Conservation (phyloP, 92 coral and sea anemone species). For the Hydrozoanthus gracilis region DNA sequence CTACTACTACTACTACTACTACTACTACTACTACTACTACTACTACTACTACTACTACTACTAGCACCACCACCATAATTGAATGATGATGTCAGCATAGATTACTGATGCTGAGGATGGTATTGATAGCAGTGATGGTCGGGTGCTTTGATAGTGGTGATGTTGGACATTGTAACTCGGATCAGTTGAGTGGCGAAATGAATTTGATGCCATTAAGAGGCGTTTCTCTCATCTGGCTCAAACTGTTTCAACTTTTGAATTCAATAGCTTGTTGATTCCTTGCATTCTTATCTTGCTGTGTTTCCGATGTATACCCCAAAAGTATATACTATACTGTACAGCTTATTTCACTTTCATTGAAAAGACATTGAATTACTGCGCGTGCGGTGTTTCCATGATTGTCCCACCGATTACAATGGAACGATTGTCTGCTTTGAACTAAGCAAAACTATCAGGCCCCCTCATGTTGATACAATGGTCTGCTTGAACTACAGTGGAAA, state of each 20-base stretch:
- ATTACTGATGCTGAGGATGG: not conserved
- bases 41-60: not conserved
- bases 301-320: not conserved
- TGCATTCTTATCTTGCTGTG: not conserved
- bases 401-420: not conserved
- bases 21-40: not conserved
- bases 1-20: no score
- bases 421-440: not conserved
- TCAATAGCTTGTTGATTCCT: not conserved
- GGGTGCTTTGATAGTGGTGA: not conserved
- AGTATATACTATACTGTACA: not conserved
- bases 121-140: not conserved
- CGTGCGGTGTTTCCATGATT: not conserved
- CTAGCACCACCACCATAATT: not conserved
- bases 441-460: not conserved
- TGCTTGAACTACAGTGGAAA: not conserved
- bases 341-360: not conserved
- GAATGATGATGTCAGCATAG: not conserved
- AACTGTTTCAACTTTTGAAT: not conserved
- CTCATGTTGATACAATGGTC: not conserved
- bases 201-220: not conserved
- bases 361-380: not conserved
- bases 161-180: not conserved
- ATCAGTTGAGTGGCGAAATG: not conserved
- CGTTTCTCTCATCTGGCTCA: not conserved